Conservation (phyloP, 2,888 invertebrate species). For the Aphidius colemani region DNA sequence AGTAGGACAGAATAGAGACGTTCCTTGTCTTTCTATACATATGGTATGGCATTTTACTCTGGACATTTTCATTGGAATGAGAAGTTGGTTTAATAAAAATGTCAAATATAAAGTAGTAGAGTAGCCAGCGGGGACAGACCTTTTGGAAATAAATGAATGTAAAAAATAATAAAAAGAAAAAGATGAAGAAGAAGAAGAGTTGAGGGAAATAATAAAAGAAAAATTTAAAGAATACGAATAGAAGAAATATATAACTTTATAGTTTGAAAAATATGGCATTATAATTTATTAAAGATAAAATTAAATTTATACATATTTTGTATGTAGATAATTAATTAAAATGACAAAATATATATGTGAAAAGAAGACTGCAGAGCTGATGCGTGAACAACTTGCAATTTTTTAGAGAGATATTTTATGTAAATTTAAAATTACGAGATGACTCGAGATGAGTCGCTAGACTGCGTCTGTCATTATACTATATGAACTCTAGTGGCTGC, state of each 20-base stretch:
- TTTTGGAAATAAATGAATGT: slow-evolving; percentile 59
- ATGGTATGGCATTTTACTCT: slow-evolving; percentile 26
- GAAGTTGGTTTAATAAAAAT: slow-evolving; percentile 58
- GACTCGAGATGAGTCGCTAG: slow-evolving; percentile 19
- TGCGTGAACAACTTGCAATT: too few species aligned
- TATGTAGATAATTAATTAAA: too few species aligned
- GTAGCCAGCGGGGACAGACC: slow-evolving; percentile 57
- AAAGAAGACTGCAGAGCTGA: too few species aligned
- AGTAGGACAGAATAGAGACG: slow-evolving; percentile 38
- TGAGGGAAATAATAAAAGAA: slow-evolving; percentile 12
- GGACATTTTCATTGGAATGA: slow-evolving; percentile 28
- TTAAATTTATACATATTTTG: too few species aligned
- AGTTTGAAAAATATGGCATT: too few species aligned
- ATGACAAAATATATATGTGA: too few species aligned
- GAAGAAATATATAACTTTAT: slow-evolving; percentile 24
- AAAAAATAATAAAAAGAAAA: slow-evolving; percentile 40
- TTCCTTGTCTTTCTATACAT: slow-evolving; percentile 23
- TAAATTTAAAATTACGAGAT: background rate
- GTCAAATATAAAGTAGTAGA: slow-evolving; percentile 61
- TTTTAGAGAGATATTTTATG: too few species aligned
- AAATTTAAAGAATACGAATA: slow-evolving; percentile 27
- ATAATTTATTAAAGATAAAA: too few species aligned
- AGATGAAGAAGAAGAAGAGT: slow-evolving; percentile 18
- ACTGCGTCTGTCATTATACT: slow-evolving; percentile 54
- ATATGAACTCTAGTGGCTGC: slow-evolving; percentile 54